Conservation (phyloP, 2,797 vertebrate genomes). For the Anas flavirostris region DNA sequence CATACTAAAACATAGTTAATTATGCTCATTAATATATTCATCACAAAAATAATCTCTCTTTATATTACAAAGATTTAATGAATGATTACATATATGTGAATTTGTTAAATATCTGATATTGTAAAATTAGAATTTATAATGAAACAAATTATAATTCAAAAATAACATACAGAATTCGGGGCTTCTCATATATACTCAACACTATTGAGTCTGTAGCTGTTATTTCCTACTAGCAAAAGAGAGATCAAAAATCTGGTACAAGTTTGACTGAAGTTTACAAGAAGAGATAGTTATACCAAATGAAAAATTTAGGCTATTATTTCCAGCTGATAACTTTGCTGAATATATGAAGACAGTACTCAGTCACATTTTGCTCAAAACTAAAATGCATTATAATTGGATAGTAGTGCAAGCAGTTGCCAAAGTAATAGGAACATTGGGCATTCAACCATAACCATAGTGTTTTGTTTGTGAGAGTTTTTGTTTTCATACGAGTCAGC, state of each 20-base stretch:
- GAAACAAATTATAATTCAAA: neutral
- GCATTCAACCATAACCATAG: slow-evolving; percentile 30
- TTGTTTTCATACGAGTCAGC: slow-evolving; percentile 41
- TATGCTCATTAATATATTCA: neutral
- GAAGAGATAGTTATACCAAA: neutral
- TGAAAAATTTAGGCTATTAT: neutral
- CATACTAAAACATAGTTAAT: slow-evolving; percentile 47
- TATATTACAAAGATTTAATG: neutral
- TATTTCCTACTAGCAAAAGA: neutral
- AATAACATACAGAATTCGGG: neutral
- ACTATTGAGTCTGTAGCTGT: neutral
- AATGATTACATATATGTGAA: neutral
- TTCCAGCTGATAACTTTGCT: neutral
- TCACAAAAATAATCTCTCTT: slow-evolving; percentile 11
- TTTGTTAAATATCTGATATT: neutral
- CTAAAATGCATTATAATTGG: slow-evolving; percentile 38
- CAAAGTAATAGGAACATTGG: slow-evolving; percentile 29
- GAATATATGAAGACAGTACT: neutral
- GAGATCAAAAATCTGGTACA: neutral
- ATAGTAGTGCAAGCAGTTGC: slow-evolving; percentile 28
- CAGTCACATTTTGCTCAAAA: slow-evolving; percentile 7
- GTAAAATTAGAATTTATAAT: neutral
- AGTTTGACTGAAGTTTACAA: neutral
- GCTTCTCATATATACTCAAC: neutral
- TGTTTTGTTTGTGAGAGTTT: slow-evolving; percentile 53